phyloP scores from a whole-genome alignment of 2,797 vertebrate species.

The Gephyroberyx darwinii region DNA sequence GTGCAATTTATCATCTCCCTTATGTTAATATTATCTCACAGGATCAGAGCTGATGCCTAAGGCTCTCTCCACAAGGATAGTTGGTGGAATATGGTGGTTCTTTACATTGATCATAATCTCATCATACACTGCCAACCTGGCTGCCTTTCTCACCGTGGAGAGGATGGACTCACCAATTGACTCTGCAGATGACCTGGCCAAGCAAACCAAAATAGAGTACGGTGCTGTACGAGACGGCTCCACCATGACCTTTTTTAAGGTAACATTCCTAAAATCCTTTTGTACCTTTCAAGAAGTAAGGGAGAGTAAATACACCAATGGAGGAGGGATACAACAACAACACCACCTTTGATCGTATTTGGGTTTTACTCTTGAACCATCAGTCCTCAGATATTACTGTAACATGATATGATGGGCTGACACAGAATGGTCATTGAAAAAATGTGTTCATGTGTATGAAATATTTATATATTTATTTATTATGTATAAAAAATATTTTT shows the following conservation, averaged over 20 bases:
- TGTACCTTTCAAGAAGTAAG: background rate
- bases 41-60: conserved; percentile 99
- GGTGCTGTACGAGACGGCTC: conserved; percentile 96
- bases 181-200: conserved; percentile 96
- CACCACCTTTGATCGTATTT: conserved; percentile 21
- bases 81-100: conserved; percentile 99
- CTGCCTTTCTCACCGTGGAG: conserved; percentile 97
- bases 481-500: too few relatives aligned
- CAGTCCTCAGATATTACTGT: conserved; percentile 24
- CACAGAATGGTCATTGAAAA: conserved; percentile 10
- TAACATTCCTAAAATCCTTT: conserved; percentile 63
- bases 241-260: conserved; percentile 99
- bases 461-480: too few relatives aligned
- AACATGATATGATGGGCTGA: conserved; percentile 6
- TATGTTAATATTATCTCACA: conserved; percentile 63
- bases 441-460: background rate
- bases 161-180: conserved; percentile 98
- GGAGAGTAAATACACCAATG: background rate
- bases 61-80: conserved; percentile 97
- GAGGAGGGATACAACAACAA: conserved; percentile 11
- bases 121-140: conserved; percentile 97
- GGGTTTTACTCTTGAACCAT: conserved; percentile 18
- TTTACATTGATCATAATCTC: conserved; percentile 99
- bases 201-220: conserved; percentile 98
- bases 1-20: background rate